These are phyloP conservation scores for Thelaira solivaga DNA, from an alignment of 2,888 invertebrate genomes.

Conservation along the genomic window DNA sequence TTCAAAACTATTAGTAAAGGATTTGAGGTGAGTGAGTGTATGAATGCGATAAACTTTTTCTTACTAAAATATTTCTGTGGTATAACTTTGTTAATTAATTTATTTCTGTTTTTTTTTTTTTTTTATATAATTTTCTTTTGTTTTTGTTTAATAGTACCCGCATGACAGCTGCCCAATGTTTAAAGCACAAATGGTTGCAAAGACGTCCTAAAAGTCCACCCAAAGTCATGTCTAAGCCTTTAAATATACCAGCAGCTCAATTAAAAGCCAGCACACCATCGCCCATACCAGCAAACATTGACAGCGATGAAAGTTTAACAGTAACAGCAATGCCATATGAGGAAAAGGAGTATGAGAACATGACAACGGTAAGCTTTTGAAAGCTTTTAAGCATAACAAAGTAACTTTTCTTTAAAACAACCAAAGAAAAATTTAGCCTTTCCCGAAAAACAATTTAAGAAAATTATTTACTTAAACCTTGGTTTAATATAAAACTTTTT, in stretches of 20 bases:
- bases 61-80: neutral
- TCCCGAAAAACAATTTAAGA: neutral
- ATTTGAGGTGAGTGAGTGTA: constrained; percentile 86
- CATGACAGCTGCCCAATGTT: constrained; percentile 89
- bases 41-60: neutral
- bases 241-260: constrained; percentile 69
- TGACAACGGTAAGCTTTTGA: constrained; percentile 35
- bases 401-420: neutral
- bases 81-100: constrained; percentile 6
- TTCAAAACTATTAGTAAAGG: constrained; percentile 91
- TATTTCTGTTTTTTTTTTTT: neutral
- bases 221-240: constrained; percentile 69
- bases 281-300: constrained; percentile 65
- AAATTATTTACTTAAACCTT: too few species aligned
- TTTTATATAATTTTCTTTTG: too few species aligned
- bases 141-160: constrained; percentile 81
- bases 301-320: constrained; percentile 27
- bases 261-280: constrained; percentile 74
- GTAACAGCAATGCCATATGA: constrained; percentile 5
- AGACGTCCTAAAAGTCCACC: constrained; percentile 78
- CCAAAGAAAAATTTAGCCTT: neutral
- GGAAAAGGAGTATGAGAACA: constrained; percentile 45
- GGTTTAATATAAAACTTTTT: neutral
- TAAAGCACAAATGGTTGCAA: constrained; percentile 91
- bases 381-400: neutral